Evolutionary conservation across 2,797 vertebrate genomes (phyloP).

Genomic region (Anniella stebbinsi): DNA sequence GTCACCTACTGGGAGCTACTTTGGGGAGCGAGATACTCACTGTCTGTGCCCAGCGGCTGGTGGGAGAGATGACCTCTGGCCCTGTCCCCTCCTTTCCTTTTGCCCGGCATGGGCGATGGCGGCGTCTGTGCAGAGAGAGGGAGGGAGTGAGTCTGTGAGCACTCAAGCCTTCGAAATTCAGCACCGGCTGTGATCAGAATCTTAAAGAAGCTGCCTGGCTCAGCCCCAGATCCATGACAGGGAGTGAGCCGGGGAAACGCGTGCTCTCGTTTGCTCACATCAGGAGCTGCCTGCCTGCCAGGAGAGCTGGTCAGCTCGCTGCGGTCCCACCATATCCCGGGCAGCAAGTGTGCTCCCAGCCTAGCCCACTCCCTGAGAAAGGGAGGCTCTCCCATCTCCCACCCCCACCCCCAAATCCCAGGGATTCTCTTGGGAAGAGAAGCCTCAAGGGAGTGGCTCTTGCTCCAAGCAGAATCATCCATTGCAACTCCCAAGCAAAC

Average conservation of each 20-base stretch:
- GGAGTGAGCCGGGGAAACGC: conserved; percentile 50
- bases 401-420: background rate
- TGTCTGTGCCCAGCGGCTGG: conserved; percentile 40
- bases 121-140: conserved; percentile 60
- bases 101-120: conserved; percentile 47
- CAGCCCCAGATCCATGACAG: conserved; percentile 50
- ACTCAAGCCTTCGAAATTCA: conserved; percentile 65
- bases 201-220: conserved; percentile 73
- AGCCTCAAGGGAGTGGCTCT: background rate
- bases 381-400: no score
- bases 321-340: background rate
- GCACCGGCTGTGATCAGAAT: conserved; percentile 74
- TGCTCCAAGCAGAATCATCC: background rate
- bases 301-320: background rate
- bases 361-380: background rate
- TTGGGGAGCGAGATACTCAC: conserved; percentile 60
- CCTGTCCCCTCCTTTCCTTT: conserved; percentile 33
- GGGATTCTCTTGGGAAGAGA: background rate
- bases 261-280: background rate
- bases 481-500: no score
- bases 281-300: background rate
- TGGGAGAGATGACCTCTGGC: conserved; percentile 5
- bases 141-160: conserved; percentile 63
- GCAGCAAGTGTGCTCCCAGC: background rate
- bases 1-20: background rate